Base-by-base conservation (phyloP, 2,888 invertebrate species). In the Ceramica pisi region DNA sequence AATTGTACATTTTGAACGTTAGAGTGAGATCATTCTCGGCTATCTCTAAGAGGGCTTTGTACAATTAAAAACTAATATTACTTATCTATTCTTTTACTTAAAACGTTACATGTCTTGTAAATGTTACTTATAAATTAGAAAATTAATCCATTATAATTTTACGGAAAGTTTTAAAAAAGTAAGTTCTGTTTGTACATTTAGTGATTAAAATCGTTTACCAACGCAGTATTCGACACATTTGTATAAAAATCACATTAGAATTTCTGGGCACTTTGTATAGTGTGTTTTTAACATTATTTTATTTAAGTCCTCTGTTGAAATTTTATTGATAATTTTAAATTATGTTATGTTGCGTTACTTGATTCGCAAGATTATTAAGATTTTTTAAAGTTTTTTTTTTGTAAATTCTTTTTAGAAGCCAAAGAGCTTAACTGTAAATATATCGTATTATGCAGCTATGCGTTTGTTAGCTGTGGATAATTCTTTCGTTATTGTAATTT, bases 401-500 rank as follows among this genome's bases (percentile, higher is more conserved):
- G 90, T 93, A 91, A 94, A 93, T 92, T 91, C 90, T 92, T 91
- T 87, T 91, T 92, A 95, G 92, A 92, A 95, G 95, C 95, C 95
- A 96, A 96, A 96, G 95, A 96, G 95, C 95, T 96, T 94, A 92
- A 86, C 75, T 95, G 95, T 95, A 95, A 93, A 95, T 95, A 95
- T 87, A 87, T 86, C 84, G 85, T 86, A 85, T 74, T 87, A 89
- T 85, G 92, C 94, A 92, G 94, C 93, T 92, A 85, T 84, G 84
- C 83, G 88, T 86, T 83, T 74, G 78, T 84, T 88, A 90, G 94
- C 92, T 93, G 94, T 86, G 86, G 85, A 87, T 89, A 92, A 93
- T 92, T 92, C 85, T 93, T 95, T 94, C 95, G 95, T 95, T 96
- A 92, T 92, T 92, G 94, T 95, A 94, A 94, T 96, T 94, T 91